A percentile compares a stretch with the other conserved stretches of the same genome.
Evolutionary conservation across 2,888 invertebrate genomes (phyloP).

Genomic region (Dysmachus trigonus): DNA sequence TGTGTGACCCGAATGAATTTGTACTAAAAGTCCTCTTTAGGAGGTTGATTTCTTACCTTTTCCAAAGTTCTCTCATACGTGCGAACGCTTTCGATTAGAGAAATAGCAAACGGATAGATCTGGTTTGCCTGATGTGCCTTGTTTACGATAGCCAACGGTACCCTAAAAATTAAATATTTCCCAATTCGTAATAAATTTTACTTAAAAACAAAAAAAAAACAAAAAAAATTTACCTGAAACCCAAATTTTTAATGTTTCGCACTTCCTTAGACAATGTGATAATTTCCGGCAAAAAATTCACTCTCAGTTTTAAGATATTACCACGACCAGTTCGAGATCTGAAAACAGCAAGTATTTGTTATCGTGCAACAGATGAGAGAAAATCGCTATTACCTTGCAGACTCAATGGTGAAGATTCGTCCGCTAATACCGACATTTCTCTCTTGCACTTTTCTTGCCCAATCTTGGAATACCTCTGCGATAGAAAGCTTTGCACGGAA

Average conservation of each 20-base stretch:
- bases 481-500: constrained; percentile 96
- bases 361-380: neutral
- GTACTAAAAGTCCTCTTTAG: neutral
- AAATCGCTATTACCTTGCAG: constrained; percentile 63
- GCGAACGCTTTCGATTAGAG: constrained; percentile 95
- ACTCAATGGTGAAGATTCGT: constrained; percentile 93
- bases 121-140: constrained; percentile 99
- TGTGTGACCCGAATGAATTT: neutral
- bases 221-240: constrained; percentile 72
- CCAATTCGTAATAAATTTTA: neutral
- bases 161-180: constrained; percentile 67
- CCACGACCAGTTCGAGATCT: constrained; percentile 76
- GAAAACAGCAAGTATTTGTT: constrained; percentile 53
- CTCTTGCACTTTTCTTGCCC: constrained; percentile 94
- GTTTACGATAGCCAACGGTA: constrained; percentile 97
- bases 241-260: constrained; percentile 92
- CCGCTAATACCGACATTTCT: constrained; percentile 94
- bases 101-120: constrained; percentile 98
- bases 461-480: constrained; percentile 97
- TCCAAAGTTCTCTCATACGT: constrained; percentile 97
- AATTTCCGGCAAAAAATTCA: constrained; percentile 97
- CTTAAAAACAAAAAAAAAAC: constrained; percentile 22
- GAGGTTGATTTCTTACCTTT: constrained; percentile 74
- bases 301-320: constrained; percentile 87
- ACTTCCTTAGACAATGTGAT: constrained; percentile 99